Evolutionary conservation across 2,888 invertebrate species (phyloP), one percentile per base, ranked within the genome.

Genomic region (Orthosia cruda): DNA sequence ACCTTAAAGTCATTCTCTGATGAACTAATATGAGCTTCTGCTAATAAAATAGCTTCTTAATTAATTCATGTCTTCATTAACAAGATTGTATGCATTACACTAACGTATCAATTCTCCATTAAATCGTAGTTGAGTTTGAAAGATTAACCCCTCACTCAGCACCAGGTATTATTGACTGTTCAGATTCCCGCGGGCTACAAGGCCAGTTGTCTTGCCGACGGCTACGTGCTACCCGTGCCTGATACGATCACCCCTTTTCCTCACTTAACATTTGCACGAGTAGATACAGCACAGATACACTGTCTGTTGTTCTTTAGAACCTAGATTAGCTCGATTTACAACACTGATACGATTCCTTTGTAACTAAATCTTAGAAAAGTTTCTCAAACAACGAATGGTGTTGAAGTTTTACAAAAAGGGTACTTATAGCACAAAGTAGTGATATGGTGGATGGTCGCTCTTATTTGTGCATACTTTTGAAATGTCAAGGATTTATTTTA

Each of bases 201-300:
- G 76, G 66, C 76, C 63, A 57, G 68, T 47, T 81, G 67, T 69
- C 81, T 76, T 81, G 55, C 57, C 57, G 76, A 62, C 65, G 76
- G 71, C 61, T 74, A 65, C 77, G 81, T 57, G 84, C 84, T 67
- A 52, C 68, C 81, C 81, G 82, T 82, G 45, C 82, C 82, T 84
- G 82, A 82, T 82, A 82, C 82, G 76, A 82, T 82, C 85, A 76
- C 82, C 85, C 81, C 81, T 84, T 84, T 84, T 74, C 75, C 81
- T 68, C 67, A 71, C 68, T 83, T 80, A 78, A 78, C 80, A 80
- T 75, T 81, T 61, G 65, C 76, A 70, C 70, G 49, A 71, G 57
- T 82, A 81, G 76, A 84, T 84, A 84, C 61, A 82, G 55, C 71
- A 75, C 65, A 59, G 85, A 82, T 84, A 81, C 40, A 71, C 58